phyloP scores from a whole-genome alignment of 1,140 invertebrate genomes.

The Chlorops oryzae region DNA sequence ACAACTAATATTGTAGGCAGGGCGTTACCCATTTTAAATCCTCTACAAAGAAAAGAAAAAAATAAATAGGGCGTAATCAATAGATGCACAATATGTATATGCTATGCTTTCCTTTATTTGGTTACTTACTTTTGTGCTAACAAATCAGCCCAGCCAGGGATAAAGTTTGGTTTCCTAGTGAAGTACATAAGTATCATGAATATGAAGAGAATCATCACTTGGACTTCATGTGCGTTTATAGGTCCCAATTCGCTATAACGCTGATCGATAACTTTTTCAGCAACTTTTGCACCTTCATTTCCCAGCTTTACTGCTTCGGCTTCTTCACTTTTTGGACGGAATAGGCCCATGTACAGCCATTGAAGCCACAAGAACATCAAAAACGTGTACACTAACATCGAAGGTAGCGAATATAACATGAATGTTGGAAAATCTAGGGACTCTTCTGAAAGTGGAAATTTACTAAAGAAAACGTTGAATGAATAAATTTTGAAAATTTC shows the following conservation, averaged over 20 bases:
- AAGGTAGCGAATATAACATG: conserved; percentile 59
- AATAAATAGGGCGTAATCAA: not conserved
- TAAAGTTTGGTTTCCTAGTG: conserved; percentile 68
- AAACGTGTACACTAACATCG: conserved; percentile 66
- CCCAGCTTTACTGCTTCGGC: conserved; percentile 53
- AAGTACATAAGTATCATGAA: conserved; percentile 79
- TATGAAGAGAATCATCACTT: conserved; percentile 71
- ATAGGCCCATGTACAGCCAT: conserved; percentile 68
- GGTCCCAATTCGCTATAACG: conserved; percentile 73
- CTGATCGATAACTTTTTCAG: conserved; percentile 60
- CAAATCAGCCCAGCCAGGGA: conserved; percentile 35
- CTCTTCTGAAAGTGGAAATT: conserved; percentile 54
- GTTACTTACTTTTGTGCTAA: no score
- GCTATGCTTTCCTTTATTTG: no score
- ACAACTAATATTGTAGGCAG: conserved; percentile 76
- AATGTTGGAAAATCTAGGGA: conserved; percentile 68
- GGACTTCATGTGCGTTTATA: conserved; percentile 73
- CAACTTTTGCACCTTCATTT: conserved; percentile 56
- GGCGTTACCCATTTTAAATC: no score
- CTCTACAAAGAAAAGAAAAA: not conserved
- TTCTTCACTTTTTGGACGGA: conserved; percentile 57
- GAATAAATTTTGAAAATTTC: not conserved
- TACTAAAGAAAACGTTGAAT: conserved; percentile 28
- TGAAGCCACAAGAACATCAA: conserved; percentile 68
- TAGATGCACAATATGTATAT: conserved; percentile 14